phyloP scores from a whole-genome alignment of 1,140 invertebrate genomes.

The Wasmannia auropunctata region DNA sequence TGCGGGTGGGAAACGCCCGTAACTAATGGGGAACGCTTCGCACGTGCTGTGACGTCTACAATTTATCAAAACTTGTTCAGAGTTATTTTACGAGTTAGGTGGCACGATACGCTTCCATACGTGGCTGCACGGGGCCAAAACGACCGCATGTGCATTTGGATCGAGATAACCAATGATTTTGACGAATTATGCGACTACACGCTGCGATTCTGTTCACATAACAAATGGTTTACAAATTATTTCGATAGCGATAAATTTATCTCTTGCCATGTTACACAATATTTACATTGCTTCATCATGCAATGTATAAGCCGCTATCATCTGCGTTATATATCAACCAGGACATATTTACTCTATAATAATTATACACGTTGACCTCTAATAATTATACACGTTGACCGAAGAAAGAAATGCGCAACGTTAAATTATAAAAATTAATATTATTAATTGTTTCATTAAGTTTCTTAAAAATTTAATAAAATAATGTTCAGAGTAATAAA shows the following conservation, averaged over 20 bases:
- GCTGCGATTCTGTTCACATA: conserved; percentile 15
- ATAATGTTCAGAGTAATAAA: background rate
- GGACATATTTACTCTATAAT: background rate
- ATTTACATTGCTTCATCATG: background rate
- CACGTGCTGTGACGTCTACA: conserved; percentile 74
- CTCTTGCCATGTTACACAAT: background rate
- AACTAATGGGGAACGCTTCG: conserved; percentile 73
- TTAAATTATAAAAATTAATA: background rate
- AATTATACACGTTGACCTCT: background rate
- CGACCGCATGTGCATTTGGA: conserved; percentile 52
- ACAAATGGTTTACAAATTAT: conserved; percentile 45
- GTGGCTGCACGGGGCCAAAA: conserved; percentile 36
- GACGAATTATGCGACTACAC: conserved; percentile 47
- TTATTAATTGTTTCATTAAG: background rate
- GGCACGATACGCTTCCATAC: conserved; percentile 66
- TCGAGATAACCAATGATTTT: conserved; percentile 57
- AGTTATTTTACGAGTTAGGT: conserved; percentile 73
- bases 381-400: background rate
- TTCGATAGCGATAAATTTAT: conserved; percentile 42
- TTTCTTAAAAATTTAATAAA: background rate
- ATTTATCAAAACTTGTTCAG: conserved; percentile 75
- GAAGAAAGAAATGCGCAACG: background rate
- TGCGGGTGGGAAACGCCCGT: conserved; percentile 61
- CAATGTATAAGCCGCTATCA: background rate
- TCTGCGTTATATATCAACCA: background rate